Evolutionary conservation across 2,888 invertebrate species (phyloP), one percentile per base, ranked within the genome.

Genomic region (Unio pictorum): DNA sequence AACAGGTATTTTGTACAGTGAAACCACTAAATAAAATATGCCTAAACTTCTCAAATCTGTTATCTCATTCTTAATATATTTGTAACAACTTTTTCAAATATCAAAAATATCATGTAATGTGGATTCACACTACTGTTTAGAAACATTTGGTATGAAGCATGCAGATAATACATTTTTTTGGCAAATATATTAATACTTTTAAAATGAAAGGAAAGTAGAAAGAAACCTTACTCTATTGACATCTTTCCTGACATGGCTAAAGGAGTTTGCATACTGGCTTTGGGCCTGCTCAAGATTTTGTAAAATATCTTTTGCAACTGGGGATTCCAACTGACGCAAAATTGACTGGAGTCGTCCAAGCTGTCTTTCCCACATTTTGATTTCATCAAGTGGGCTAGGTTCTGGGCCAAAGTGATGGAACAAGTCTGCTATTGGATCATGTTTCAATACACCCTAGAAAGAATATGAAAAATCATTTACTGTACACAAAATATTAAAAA

Each of bases 301-400:
- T 7, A 90, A 77, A 54, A 90, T 89, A 76, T 90, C 89, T 61
- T 82, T 82, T 54, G 89, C 88, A 18, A 89, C 84, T 15, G 86
- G 85, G 0, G 86, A 86, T 67, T 87, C 88, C 30, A 90, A 78
- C 81, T 90, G 89, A 8, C 79, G 74, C 60, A 88, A 79, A 64
- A 90, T 83, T 54, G 89, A 90, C 56, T 86, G 82, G 20, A 90
- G 81, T 57, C 86, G 83, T 17, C 82, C 84, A 28, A 88, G 77
- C 64, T 88, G 84, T 45, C 81, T 81, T 68, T 87, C 82, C 90
- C 90, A 90, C 79, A 90, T 86, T 57, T 78, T 71, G 23, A 89
- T 83, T 75, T 90, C 90, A 76, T 88, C 88, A 66, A 89, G 80
- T 3, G 88, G 89, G 4, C 87, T 87, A 7, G 89, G 89, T 67